Evolutionary conservation across 2,113 vertebrate species (phyloP).

Genomic region (Anhinga rufa): DNA sequence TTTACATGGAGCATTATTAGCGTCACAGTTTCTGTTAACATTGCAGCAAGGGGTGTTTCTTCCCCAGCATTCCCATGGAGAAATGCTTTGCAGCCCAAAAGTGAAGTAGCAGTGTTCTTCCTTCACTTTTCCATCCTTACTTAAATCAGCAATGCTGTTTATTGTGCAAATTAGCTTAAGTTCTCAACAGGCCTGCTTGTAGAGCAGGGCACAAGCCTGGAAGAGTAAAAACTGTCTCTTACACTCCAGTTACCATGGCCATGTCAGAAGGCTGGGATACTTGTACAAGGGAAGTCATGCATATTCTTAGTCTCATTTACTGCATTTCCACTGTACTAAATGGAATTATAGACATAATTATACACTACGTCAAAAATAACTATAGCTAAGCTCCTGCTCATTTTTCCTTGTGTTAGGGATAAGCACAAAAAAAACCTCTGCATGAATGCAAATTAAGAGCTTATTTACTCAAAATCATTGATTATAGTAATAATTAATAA

Average conservation of each 20-base stretch:
- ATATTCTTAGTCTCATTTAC: not conserved
- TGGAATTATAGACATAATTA: not conserved
- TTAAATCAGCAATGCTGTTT: not conserved
- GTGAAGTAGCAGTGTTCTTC: not conserved
- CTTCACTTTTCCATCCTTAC: not conserved
- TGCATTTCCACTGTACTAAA: not conserved
- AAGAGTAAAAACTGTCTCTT: not conserved
- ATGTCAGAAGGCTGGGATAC: not conserved
- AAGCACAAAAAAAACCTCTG: not conserved
- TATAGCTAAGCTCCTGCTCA: not conserved
- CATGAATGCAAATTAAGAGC: not conserved
- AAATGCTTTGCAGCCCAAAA: not conserved
- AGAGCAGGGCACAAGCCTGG: not conserved
- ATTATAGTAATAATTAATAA: not conserved
- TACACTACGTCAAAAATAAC: not conserved
- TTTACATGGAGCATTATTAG: not conserved
- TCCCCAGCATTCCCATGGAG: not conserved
- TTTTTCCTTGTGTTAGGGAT: not conserved
- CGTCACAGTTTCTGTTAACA: not conserved
- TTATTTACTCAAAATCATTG: not conserved
- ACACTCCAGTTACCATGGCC: not conserved
- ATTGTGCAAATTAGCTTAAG: not conserved
- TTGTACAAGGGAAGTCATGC: not conserved
- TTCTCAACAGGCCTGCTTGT: not conserved
- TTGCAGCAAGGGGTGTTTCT: not conserved